These are phyloP conservation scores for Dynastes hyllus DNA, from an alignment of 2,888 invertebrate species.

Conservation along the genomic window DNA sequence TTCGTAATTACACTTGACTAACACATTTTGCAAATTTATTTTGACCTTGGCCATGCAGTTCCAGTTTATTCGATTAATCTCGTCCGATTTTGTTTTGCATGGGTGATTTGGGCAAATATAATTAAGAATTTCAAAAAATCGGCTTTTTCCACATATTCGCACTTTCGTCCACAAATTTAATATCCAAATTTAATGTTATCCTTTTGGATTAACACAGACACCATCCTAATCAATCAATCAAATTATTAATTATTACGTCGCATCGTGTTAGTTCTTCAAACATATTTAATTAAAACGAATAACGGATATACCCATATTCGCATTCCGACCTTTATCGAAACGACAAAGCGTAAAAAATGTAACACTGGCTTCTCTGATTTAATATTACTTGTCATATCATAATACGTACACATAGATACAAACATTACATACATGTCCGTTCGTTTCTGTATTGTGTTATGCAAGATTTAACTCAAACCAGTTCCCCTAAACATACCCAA, in stretches of 20 bases:
- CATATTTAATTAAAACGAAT: constrained; percentile 3
- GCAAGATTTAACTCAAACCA: constrained; percentile 34
- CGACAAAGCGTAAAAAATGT: constrained; percentile 24
- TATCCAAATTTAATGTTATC: too few relatives aligned
- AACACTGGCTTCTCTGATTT: constrained; percentile 30
- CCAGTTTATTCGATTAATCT: too few relatives aligned
- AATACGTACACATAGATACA: not conserved
- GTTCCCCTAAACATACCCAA: constrained; percentile 36
- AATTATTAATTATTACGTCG: not conserved
- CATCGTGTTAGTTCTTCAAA: not conserved
- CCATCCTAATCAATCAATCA: not conserved
- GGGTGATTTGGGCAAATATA: too few relatives aligned
- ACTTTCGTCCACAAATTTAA: too few relatives aligned
- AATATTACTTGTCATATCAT: constrained; percentile 20
- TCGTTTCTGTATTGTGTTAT: constrained; percentile 27
- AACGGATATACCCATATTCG: constrained; percentile 23
- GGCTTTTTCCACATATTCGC: too few relatives aligned
- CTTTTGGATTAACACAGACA: too few relatives aligned
- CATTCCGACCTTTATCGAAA: constrained; percentile 13
- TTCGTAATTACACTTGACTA: too few relatives aligned
- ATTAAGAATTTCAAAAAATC: too few relatives aligned
- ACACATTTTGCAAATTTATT: too few relatives aligned
- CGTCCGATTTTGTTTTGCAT: too few relatives aligned
- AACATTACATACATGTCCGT: not conserved
- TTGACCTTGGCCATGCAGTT: too few relatives aligned